A percentile compares a stretch with the other conserved stretches of the same genome.
Conservation (phyloP, 2,113 vertebrate species). For the Microtus montanus region DNA sequence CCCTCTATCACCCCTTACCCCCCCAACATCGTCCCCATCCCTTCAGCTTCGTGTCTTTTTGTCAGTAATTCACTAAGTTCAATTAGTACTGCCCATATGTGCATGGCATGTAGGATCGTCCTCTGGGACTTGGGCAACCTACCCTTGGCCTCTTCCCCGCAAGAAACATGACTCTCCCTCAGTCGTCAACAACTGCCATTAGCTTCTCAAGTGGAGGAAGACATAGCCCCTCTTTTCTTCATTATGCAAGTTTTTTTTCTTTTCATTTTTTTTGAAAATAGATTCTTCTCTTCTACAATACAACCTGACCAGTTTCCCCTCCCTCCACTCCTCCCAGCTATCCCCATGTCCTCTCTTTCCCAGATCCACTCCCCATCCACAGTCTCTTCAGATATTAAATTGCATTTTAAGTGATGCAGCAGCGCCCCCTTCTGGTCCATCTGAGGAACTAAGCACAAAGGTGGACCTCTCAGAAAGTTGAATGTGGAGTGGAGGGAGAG, state of each 20-base stretch:
- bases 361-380: background rate
- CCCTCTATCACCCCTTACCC: background rate
- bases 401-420: background rate
- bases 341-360: background rate
- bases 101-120: too few relatives aligned
- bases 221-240: background rate
- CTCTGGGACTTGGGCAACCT: background rate
- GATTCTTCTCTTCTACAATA: background rate
- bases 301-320: background rate
- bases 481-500: background rate
- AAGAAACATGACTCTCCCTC: background rate
- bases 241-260: too few relatives aligned
- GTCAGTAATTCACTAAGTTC: background rate
- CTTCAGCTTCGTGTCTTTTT: background rate
- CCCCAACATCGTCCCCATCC: background rate
- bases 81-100: background rate
- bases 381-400: background rate
- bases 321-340: background rate
- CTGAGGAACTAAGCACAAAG: background rate
- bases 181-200: background rate
- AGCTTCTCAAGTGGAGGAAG: background rate
- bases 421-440: slow-evolving; percentile 67
- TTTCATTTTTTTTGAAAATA: background rate
- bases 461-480: background rate
- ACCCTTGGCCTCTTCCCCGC: background rate